A percentile compares a stretch with the other conserved stretches of the same genome.
These are phyloP conservation scores for Volucella inanis DNA, from an alignment of 2,888 invertebrate genomes.

Conservation along the genomic window DNA sequence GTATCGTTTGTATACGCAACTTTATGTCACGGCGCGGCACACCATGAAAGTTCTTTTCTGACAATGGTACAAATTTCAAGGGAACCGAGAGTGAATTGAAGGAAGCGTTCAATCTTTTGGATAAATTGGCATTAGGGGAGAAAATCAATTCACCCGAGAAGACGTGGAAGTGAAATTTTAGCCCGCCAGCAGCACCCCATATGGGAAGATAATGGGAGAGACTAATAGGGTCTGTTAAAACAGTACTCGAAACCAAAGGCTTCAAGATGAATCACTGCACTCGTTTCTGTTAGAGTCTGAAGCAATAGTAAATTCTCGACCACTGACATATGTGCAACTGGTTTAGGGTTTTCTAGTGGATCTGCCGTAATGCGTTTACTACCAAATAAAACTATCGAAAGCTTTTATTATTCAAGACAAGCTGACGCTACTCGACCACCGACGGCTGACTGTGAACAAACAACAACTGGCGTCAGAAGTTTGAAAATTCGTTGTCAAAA, in stretches of 20 bases:
- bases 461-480: no score
- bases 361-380: no score
- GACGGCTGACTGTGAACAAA: no score
- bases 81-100: conserved; percentile 46
- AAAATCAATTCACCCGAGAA: conserved; percentile 40
- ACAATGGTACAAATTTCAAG: conserved; percentile 71
- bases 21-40: conserved; percentile 65
- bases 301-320: conserved; percentile 74
- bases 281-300: conserved; percentile 54
- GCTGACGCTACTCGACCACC: no score
- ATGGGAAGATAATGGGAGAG: conserved; percentile 59
- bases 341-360: no score
- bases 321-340: conserved; percentile 38
- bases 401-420: no score
- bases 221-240: conserved; percentile 60
- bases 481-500: no score
- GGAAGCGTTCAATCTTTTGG: conserved; percentile 26
- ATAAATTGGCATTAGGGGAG: neutral
- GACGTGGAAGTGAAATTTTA: neutral
- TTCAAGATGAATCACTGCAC: conserved; percentile 71
- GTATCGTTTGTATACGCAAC: conserved; percentile 25
- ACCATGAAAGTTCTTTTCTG: conserved; percentile 43
- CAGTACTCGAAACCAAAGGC: conserved; percentile 64
- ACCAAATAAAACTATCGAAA: no score
- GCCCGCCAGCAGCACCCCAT: neutral